phyloP scores from a whole-genome alignment of 2,888 invertebrate genomes.

The Diplazon laetatorius region DNA sequence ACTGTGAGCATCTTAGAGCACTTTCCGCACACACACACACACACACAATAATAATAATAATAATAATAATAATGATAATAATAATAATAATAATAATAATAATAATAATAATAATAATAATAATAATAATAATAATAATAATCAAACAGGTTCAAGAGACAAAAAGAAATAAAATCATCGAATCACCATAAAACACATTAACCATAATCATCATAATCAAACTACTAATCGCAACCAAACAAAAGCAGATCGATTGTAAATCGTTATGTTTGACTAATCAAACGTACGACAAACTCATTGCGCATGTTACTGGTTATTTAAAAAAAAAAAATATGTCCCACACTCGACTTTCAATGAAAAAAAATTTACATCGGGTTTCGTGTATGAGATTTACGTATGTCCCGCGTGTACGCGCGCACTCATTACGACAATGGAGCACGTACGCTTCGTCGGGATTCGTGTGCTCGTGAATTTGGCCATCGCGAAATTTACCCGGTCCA shows the following conservation, averaged over 20 bases:
- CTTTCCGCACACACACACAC: too few species aligned
- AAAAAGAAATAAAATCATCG: too few species aligned
- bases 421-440: constrained; percentile 30
- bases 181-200: too few species aligned
- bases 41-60: too few species aligned
- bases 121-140: too few species aligned
- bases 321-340: not conserved
- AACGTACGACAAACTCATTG: not conserved
- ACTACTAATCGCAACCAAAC: too few species aligned
- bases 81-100: too few species aligned
- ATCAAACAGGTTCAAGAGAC: too few species aligned
- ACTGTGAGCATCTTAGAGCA: not conserved
- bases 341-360: constrained; percentile 16
- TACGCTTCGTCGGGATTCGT: constrained; percentile 20
- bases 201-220: too few species aligned
- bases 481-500: constrained; percentile 4
- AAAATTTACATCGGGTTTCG: constrained; percentile 1
- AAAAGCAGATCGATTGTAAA: not conserved
- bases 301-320: not conserved
- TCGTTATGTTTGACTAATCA: not conserved
- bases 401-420: constrained; percentile 7
- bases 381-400: constrained; percentile 39
- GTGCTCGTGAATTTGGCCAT: constrained; percentile 30
- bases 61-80: too few species aligned
- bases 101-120: too few species aligned